phyloP scores from a whole-genome alignment of 2,888 invertebrate genomes.

The Acleris emargana region DNA sequence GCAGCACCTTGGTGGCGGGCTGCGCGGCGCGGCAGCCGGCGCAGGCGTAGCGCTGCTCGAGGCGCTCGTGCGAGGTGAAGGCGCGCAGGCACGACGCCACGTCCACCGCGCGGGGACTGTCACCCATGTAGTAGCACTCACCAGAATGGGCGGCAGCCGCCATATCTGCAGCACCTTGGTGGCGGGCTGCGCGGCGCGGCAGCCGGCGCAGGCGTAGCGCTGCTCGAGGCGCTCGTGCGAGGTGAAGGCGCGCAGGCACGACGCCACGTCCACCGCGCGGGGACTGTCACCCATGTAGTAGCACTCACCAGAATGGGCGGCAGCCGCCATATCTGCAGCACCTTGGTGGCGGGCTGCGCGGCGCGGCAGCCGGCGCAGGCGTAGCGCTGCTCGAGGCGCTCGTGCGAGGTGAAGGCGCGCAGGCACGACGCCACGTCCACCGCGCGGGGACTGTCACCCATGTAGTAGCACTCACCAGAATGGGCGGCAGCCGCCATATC shows the following conservation, averaged over 20 bases:
- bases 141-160: slow-evolving; percentile 94
- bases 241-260: slow-evolving; percentile 95
- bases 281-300: too few relatives aligned
- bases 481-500: slow-evolving; percentile 92
- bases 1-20: slow-evolving; percentile 94
- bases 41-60: slow-evolving; percentile 94
- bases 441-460: too few relatives aligned
- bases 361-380: slow-evolving; percentile 93
- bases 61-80: slow-evolving; percentile 93
- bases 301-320: slow-evolving; percentile 91
- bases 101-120: slow-evolving; percentile 93
- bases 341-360: slow-evolving; percentile 94
- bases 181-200: slow-evolving; percentile 92
- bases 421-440: slow-evolving; percentile 93
- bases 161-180: slow-evolving; percentile 93
- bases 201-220: slow-evolving; percentile 93
- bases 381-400: slow-evolving; percentile 93
- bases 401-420: slow-evolving; percentile 94
- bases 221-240: slow-evolving; percentile 93
- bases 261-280: slow-evolving; percentile 92
- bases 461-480: slow-evolving; percentile 86
- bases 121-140: slow-evolving; percentile 75
- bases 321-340: slow-evolving; percentile 92
- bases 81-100: slow-evolving; percentile 93
- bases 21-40: slow-evolving; percentile 92